Evolutionary conservation across 2,888 invertebrate genomes (phyloP).

Genomic region (Masnerella sp.): DNA sequence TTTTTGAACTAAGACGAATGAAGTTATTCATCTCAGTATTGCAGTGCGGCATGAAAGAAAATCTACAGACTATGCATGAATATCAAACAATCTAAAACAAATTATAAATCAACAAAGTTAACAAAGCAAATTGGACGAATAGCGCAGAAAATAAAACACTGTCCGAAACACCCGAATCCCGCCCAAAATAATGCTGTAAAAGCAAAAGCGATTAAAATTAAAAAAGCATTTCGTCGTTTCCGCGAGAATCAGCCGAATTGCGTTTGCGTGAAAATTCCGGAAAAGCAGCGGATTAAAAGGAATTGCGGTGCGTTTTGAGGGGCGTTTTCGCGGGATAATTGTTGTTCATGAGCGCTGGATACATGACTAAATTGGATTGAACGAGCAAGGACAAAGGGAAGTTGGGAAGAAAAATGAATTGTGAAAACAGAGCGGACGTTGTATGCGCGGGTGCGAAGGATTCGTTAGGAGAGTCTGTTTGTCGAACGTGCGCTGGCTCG

Average conservation of each 20-base stretch:
- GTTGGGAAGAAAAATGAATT: constrained; percentile 57
- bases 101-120: too few relatives aligned
- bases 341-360: constrained; percentile 56
- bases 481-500: constrained; percentile 69
- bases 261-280: constrained; percentile 28
- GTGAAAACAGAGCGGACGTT: constrained; percentile 54
- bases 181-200: too few relatives aligned
- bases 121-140: too few relatives aligned
- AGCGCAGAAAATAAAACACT: too few relatives aligned
- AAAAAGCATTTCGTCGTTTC: constrained; percentile 12
- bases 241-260: not conserved
- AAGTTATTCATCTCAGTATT: too few relatives aligned
- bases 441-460: constrained; percentile 61
- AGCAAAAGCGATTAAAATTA: constrained; percentile 28
- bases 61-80: too few relatives aligned
- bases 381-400: constrained; percentile 45
- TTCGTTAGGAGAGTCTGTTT: constrained; percentile 73
- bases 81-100: too few relatives aligned
- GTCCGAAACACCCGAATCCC: not conserved
- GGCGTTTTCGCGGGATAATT: constrained; percentile 35
- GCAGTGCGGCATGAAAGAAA: too few relatives aligned
- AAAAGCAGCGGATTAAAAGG: constrained; percentile 43
- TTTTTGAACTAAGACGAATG: too few relatives aligned
- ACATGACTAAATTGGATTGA: constrained; percentile 53
- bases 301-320: constrained; percentile 22